Evolutionary conservation across 2,797 vertebrate genomes (phyloP).

Genomic region (Acrocephalus scirpaceus): DNA sequence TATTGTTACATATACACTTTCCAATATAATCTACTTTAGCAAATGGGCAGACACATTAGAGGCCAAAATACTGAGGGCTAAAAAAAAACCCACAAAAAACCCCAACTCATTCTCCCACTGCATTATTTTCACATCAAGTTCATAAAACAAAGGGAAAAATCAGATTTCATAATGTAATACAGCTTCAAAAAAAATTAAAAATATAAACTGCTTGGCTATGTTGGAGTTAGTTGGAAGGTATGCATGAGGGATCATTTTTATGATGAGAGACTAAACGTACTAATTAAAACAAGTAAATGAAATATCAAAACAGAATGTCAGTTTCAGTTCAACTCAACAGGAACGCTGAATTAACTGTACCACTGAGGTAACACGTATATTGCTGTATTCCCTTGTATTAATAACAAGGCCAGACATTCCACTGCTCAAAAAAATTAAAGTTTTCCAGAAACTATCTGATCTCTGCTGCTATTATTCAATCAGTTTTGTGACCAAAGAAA

Average conservation of each 20-base stretch:
- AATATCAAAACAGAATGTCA: not conserved
- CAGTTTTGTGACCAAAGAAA: not conserved
- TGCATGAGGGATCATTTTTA: not conserved
- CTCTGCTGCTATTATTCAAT: not conserved
- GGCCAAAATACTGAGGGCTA: not conserved
- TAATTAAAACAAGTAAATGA: not conserved
- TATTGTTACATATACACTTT: not conserved
- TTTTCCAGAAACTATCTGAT: not conserved
- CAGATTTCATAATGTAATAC: not conserved
- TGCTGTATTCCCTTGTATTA: not conserved
- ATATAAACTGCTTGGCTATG: not conserved
- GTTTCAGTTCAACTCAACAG: not conserved
- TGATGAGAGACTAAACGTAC: not conserved
- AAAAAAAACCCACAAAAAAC: not conserved
- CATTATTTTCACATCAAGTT: not conserved
- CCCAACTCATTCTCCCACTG: not conserved
- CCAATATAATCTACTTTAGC: not conserved
- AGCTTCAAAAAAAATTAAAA: not conserved
- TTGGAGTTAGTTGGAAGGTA: not conserved
- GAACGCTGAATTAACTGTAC: not conserved
- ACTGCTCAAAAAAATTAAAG: not conserved
- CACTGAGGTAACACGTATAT: not conserved
- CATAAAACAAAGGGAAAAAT: not conserved
- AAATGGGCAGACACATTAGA: not conserved
- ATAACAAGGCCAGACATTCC: not conserved